Conservation (phyloP, 2,888 invertebrate genomes). For the Merodon equestris region DNA sequence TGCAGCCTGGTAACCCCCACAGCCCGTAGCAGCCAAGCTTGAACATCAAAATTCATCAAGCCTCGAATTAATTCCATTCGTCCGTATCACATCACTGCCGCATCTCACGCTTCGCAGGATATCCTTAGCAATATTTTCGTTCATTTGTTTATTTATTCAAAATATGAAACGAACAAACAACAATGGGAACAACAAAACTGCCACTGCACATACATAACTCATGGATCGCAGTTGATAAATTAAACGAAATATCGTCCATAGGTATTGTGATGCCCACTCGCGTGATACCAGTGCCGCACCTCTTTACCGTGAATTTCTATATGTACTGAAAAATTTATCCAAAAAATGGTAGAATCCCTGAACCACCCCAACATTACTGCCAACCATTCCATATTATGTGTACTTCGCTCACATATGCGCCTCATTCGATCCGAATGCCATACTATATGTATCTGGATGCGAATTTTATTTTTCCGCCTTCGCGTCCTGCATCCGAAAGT, state of each 20-base stretch:
- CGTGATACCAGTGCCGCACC: conserved; percentile 9
- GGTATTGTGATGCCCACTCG: too few species aligned
- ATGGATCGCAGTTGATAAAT: conserved; percentile 56
- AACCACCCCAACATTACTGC: conserved; percentile 23
- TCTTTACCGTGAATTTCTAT: conserved; percentile 20
- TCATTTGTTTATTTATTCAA: conserved; percentile 62
- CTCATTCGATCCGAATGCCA: conserved; percentile 1
- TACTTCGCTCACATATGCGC: conserved; percentile 38
- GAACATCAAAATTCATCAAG: conserved; percentile 38
- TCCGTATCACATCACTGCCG: background rate
- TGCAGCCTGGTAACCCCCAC: too few species aligned
- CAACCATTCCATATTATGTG: conserved; percentile 54
- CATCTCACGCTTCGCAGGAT: background rate
- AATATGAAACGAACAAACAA: conserved; percentile 51
- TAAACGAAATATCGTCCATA: conserved; percentile 35
- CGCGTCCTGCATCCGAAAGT: too few species aligned
- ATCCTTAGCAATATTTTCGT: conserved; percentile 24
- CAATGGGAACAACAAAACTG: too few species aligned
- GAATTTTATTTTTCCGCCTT: conserved; percentile 30
- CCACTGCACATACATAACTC: conserved; percentile 27
- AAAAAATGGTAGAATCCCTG: conserved; percentile 1
- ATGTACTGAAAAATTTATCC: conserved; percentile 37
- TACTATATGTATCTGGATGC: conserved; percentile 44
- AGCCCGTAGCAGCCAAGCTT: background rate
- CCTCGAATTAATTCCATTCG: conserved; percentile 33